Evolutionary conservation across 2,888 invertebrate genomes (phyloP).

Genomic region (Drosophila peninsularis): DNA sequence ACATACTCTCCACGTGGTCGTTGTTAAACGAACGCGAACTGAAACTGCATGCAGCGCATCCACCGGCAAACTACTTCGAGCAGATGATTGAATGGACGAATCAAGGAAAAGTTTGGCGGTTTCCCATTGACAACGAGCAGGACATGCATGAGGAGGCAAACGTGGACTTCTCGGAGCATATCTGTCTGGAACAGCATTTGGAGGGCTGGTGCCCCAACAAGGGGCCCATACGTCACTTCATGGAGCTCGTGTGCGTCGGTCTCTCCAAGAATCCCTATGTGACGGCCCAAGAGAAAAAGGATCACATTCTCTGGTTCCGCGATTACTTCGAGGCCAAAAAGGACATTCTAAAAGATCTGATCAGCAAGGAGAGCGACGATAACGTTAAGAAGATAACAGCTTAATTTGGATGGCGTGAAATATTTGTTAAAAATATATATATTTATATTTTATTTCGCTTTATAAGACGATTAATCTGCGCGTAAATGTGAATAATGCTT

Average conservation of each 20-base stretch:
- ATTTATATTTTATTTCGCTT: constrained; percentile 51
- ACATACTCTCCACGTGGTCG: constrained; percentile 89
- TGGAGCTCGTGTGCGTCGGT: constrained; percentile 97
- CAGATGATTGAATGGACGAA: constrained; percentile 97
- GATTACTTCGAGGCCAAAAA: constrained; percentile 94
- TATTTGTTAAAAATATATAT: constrained; percentile 71
- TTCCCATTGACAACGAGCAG: constrained; percentile 98
- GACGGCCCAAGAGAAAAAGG: constrained; percentile 93
- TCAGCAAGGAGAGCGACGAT: constrained; percentile 60
- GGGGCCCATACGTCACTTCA: constrained; percentile 97
- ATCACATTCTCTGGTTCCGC: constrained; percentile 96
- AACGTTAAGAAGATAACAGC: constrained; percentile 52
- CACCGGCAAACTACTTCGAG: constrained; percentile 95
- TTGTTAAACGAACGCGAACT: constrained; percentile 88
- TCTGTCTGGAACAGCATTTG: constrained; percentile 94
- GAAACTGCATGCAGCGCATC: constrained; percentile 88
- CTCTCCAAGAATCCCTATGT: constrained; percentile 97
- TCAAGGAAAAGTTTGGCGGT: constrained; percentile 97
- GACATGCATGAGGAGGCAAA: constrained; percentile 89
- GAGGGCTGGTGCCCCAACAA: constrained; percentile 94
- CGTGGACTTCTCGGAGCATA: constrained; percentile 95
- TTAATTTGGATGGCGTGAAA: constrained; percentile 45
- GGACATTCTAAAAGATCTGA: constrained; percentile 86
- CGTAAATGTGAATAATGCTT: constrained; percentile 25
- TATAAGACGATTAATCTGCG: constrained; percentile 56